phyloP scores from a whole-genome alignment of 2,888 invertebrate genomes.

The Eupelmus urozonus region DNA sequence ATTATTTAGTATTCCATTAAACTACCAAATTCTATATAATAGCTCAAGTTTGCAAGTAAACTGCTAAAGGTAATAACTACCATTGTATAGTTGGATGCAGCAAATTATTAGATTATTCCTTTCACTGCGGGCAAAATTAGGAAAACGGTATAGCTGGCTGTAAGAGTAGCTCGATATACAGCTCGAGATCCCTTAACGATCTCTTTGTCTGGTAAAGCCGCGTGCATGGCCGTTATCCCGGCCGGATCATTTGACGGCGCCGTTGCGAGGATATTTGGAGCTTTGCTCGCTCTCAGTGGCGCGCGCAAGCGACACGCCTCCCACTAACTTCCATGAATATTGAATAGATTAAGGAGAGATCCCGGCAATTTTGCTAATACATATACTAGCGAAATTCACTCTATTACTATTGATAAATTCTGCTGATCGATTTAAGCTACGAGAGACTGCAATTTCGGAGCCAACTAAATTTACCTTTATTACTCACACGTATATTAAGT shows the following conservation, averaged over 20 bases:
- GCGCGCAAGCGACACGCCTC: neutral
- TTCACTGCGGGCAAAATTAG: no score
- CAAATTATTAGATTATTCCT: neutral
- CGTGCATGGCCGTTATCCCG: no score
- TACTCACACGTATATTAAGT: no score
- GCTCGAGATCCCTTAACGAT: neutral
- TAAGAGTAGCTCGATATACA: no score
- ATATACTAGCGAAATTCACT: neutral
- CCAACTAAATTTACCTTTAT: no score
- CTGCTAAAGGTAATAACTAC: neutral
- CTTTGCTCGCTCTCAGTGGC: neutral
- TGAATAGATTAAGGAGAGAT: slow-evolving; percentile 20
- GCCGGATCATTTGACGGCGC: no score
- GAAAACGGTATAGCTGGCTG: no score
- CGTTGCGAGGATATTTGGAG: neutral
- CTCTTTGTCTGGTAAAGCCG: neutral
- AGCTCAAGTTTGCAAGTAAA: no score
- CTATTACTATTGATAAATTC: neutral
- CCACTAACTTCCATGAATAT: slow-evolving; percentile 22
- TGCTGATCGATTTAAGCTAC: neutral
- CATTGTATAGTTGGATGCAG: neutral
- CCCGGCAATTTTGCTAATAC: slow-evolving; percentile 6
- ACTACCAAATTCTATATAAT: neutral
- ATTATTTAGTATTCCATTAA: neutral
- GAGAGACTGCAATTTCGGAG: no score